These are phyloP conservation scores for Varroa destructor DNA, from an alignment of 1,140 invertebrate species.

Conservation along the genomic window DNA sequence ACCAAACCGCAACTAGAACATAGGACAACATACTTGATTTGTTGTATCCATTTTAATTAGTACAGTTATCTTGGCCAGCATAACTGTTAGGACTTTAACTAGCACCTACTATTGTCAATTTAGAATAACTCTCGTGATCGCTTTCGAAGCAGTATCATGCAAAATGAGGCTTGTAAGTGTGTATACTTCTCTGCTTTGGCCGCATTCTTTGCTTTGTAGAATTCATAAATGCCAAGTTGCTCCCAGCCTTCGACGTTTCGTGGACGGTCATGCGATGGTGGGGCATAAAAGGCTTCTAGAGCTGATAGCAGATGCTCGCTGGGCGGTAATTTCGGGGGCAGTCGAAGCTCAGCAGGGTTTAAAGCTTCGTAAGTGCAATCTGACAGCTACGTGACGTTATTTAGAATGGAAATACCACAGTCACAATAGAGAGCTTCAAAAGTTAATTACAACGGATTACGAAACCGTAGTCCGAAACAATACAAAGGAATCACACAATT, in stretches of 20 bases:
- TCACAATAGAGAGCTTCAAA: conserved; percentile 19
- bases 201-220: conserved; percentile 85
- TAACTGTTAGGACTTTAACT: too few species aligned
- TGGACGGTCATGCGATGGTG: conserved; percentile 79
- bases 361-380: conserved; percentile 76
- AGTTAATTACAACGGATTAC: too few species aligned
- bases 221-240: conserved; percentile 88
- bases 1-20: too few species aligned
- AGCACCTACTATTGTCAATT: too few species aligned
- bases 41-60: too few species aligned
- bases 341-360: conserved; percentile 71
- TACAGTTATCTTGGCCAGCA: too few species aligned
- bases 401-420: neutral
- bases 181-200: conserved; percentile 70
- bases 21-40: too few species aligned
- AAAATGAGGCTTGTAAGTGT: conserved; percentile 42
- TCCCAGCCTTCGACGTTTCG: conserved; percentile 96
- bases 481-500: too few species aligned
- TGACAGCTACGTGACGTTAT: conserved; percentile 53
- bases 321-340: conserved; percentile 82
- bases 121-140: neutral
- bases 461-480: too few species aligned
- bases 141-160: neutral
- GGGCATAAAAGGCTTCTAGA: conserved; percentile 85
- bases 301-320: conserved; percentile 77